Base-by-base conservation (phyloP, 2,797 vertebrate genomes). In the Picus viridis region DNA sequence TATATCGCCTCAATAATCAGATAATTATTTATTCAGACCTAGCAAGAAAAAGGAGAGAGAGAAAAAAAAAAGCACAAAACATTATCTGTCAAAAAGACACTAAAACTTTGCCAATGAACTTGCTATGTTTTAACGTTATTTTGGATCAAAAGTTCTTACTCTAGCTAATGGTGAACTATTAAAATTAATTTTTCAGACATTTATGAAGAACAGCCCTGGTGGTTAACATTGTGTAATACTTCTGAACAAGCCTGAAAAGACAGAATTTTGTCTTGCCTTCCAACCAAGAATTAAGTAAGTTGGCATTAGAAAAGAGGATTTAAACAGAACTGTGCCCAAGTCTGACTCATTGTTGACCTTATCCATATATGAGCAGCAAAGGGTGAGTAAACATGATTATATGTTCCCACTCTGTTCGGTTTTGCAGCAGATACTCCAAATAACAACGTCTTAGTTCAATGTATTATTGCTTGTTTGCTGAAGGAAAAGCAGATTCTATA, bases 231-330 rank as follows among this genome's bases (percentile, higher is more conserved):
- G 41, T 82, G 41, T 71, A 69, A 80, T 53, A 54, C 36, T 79
- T 92, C 78, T 56, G 65, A 53, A 53, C 84, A 86, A 82, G 27
- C 65, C 65, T 64, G 47, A 78, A 76, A 92, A 75, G 65, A 61
- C 17, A 75, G 36, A 75, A 57, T 84, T 93, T 78, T 92, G 58
- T 24, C 57, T 73, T 87, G 32, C 71, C 61, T 88, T 95, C 88
- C 56, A 63, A 76, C 20, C 19, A 69, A 69, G 43, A 83, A 58
- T 77, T 88, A 79, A 83, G 67, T 64, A 82, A 84, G 0, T 7
- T 74, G 65, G 56, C 23, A 82, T 45, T 88, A 81, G 76, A 81
- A 91, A 88, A 17, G 18, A 58, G 43, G 24, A 79, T 76, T 88
- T 91, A 82, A 86, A 80, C 16, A 62, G 51, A 59, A 24, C 47